These are phyloP conservation scores for Agonopterix alstromeriana DNA, from an alignment of 2,888 invertebrate species.

Conservation along the genomic window DNA sequence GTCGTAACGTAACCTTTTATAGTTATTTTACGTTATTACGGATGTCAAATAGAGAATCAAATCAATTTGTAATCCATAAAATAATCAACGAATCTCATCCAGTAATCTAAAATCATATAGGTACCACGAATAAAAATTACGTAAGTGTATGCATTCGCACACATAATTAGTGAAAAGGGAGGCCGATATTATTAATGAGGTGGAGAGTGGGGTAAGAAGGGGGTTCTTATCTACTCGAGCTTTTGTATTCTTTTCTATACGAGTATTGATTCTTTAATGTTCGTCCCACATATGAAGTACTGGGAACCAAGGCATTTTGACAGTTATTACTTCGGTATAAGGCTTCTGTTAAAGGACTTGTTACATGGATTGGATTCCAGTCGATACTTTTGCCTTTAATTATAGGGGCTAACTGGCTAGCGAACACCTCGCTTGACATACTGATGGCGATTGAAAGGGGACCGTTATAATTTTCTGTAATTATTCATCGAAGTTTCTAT, in stretches of 20 bases:
- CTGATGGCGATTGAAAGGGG: conserved; percentile 50
- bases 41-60: too few species aligned
- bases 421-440: conserved; percentile 69
- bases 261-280: conserved; percentile 62
- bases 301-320: too few species aligned
- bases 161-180: conserved; percentile 72
- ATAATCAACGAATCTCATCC: too few species aligned
- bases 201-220: conserved; percentile 31
- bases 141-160: conserved; percentile 64
- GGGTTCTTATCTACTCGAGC: conserved; percentile 67
- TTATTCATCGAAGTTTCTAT: conserved; percentile 62
- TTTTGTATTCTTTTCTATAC: conserved; percentile 73
- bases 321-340: too few species aligned
- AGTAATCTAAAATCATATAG: too few species aligned
- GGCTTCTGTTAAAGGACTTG: too few species aligned
- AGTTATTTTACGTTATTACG: too few species aligned
- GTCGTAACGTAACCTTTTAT: too few species aligned
- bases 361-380: conserved; percentile 7
- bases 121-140: neutral
- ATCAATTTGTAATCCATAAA: too few species aligned
- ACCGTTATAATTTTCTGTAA: conserved; percentile 59
- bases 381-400: conserved; percentile 69
- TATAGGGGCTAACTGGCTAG: conserved; percentile 64
- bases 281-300: too few species aligned
- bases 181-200: conserved; percentile 76